phyloP scores from a whole-genome alignment of 2,797 vertebrate species.

The Podarcis lilfordi region DNA sequence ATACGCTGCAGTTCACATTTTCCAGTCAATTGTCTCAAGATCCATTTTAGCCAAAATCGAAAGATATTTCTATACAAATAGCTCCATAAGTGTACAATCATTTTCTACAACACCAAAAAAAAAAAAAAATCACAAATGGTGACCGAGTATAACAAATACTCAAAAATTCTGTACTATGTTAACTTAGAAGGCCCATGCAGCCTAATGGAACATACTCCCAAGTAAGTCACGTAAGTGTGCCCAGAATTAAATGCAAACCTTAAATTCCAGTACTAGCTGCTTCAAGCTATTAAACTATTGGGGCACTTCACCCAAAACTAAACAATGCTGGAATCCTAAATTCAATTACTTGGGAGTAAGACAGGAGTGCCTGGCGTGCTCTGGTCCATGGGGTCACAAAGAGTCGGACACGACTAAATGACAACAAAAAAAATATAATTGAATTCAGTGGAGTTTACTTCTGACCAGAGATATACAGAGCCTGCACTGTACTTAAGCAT shows the following conservation, averaged over 20 bases:
- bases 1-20: slow-evolving; percentile 94
- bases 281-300: background rate
- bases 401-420: too few relatives aligned
- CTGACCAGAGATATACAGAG: background rate
- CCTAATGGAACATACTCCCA: background rate
- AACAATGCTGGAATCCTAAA: background rate
- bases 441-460: too few relatives aligned
- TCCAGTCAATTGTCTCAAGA: slow-evolving; percentile 86
- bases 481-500: background rate
- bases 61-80: slow-evolving; percentile 89
- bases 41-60: slow-evolving; percentile 94
- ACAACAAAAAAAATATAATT: too few relatives aligned
- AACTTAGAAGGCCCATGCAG: background rate
- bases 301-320: background rate
- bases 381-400: too few relatives aligned
- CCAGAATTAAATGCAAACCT: background rate
- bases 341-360: too few relatives aligned
- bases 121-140: background rate
- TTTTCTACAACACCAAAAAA: slow-evolving; percentile 73
- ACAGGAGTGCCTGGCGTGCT: too few relatives aligned
- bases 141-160: background rate
- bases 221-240: background rate
- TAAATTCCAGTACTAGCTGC: background rate
- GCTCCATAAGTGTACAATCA: slow-evolving; percentile 86
- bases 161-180: background rate